phyloP scores from a whole-genome alignment of 2,797 vertebrate species.

The Pagetopsis macropterus region DNA sequence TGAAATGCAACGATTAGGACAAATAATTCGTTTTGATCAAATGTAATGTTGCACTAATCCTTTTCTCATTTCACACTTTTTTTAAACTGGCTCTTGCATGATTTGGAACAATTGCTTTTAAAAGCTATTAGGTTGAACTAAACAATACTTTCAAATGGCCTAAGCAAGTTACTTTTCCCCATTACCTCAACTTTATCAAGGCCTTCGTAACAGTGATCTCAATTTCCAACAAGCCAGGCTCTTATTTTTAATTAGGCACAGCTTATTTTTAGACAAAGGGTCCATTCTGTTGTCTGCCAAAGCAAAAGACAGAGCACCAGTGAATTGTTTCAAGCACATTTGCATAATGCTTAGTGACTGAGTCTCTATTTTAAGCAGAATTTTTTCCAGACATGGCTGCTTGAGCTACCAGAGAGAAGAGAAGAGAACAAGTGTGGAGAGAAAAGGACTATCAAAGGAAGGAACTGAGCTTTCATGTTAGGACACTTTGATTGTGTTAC shows the following conservation, averaged over 20 bases:
- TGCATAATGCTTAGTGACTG: constrained; percentile 75
- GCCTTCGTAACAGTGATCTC: constrained; percentile 41
- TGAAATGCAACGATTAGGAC: constrained; percentile 48
- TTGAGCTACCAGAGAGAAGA: constrained; percentile 62
- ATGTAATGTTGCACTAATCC: constrained; percentile 19
- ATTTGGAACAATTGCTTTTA: constrained; percentile 32
- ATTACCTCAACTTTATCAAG: constrained; percentile 49
- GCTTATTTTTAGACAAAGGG: constrained; percentile 68
- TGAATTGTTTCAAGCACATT: constrained; percentile 70
- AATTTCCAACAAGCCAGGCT: constrained; percentile 51
- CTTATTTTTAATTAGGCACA: constrained; percentile 53
- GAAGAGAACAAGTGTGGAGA: constrained; percentile 69
- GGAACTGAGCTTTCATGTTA: constrained; percentile 81
- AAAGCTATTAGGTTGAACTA: constrained; percentile 39
- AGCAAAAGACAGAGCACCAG: constrained; percentile 59
- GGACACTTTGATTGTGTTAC: constrained; percentile 82
- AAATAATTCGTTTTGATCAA: constrained; percentile 19
- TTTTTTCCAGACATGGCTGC: constrained; percentile 70
- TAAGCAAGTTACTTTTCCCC: constrained; percentile 23
- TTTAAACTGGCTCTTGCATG: constrained; percentile 19
- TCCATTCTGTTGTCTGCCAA: constrained; percentile 61
- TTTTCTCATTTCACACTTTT: constrained; percentile 40
- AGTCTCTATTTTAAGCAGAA: constrained; percentile 63
- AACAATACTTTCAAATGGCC: constrained; percentile 38
- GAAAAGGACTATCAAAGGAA: constrained; percentile 80